Evolutionary conservation across 1,140 invertebrate species (phyloP), one percentile per base, ranked within the genome.

Genomic region (Pteromalus puparum): DNA sequence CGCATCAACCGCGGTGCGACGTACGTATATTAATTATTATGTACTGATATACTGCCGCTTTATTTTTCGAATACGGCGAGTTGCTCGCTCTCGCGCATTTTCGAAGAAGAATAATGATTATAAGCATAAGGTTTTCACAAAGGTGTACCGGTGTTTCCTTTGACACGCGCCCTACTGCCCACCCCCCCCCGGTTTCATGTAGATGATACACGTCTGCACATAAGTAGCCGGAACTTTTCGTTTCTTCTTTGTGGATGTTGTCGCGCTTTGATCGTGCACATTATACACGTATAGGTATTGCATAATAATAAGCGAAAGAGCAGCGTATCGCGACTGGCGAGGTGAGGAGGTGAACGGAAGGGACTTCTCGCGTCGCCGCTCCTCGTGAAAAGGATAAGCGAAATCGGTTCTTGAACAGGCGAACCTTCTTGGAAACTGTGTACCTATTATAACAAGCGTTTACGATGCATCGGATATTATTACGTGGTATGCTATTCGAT

Each of bases 211-310:
- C n/a, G n/a, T n/a, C n/a, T n/a, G n/a, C n/a, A 15, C 13, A 4
- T 65, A n/a, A 2, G 10, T 38, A 65, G n/a, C n/a, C 0, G 74
- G n/a, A 61, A 2, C 75, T 77, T 53, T 53, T 48, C 21, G 42
- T 76, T 77, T 28, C 10, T 28, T 46, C 26, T 77, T 76, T 61
- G 30, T 34, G 3, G 26, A 53, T 77, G 48, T 61, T n/a, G 46
- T 61, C 4, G 46, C 75, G 26, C 75, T 77, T 46, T 74, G 73
- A 74, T 74, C 73, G 73, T 74, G 38, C 73, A 74, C 34, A 68
- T 65, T 65, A 21, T 21, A 65, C 1, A 65, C 15, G 15, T 65
- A 21, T 21, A 65, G 0, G 12, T 12, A 38, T 9, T 34, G 30
- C n/a, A n/a, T n/a, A n/a, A n/a, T 42, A 65, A 65, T 26, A 68